Percentiles rank a stretch among this genome's conserved stretches.
Evolutionary conservation across 2,888 invertebrate genomes (phyloP).

Genomic region (Agrilus cyanescens): DNA sequence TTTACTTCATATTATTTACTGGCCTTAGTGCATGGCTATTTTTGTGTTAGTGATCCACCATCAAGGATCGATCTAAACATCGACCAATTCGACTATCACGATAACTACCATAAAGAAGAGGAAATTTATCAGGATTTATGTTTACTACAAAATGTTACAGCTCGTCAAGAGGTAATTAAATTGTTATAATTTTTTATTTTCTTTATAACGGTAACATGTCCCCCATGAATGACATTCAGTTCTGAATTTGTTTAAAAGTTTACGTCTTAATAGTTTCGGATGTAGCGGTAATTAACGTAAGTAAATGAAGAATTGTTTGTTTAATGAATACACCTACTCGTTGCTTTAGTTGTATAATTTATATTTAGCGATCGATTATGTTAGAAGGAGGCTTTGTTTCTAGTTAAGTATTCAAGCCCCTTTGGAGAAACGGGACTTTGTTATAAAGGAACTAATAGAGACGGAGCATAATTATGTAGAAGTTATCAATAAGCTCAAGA

Average conservation of each 20-base stretch:
- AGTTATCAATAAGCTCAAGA: slow-evolving; percentile 74
- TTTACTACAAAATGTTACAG: slow-evolving; percentile 40
- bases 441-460: slow-evolving; percentile 85
- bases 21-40: slow-evolving; percentile 26
- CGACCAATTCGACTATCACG: slow-evolving; percentile 45
- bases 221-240: no score
- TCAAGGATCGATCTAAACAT: slow-evolving; percentile 24
- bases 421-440: slow-evolving; percentile 83
- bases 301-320: no score
- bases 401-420: slow-evolving; percentile 25
- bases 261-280: no score
- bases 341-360: background rate
- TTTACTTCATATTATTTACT: slow-evolving; percentile 6
- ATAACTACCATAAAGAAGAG: slow-evolving; percentile 51
- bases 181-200: no score
- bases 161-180: slow-evolving; percentile 21
- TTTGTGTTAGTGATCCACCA: slow-evolving; percentile 28
- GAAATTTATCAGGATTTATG: slow-evolving; percentile 93
- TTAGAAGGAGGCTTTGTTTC: slow-evolving; percentile 1
- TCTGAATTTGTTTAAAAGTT: no score
- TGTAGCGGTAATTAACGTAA: no score
- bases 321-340: no score
- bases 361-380: background rate
- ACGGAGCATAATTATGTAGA: slow-evolving; percentile 96
- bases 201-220: no score